Conservation (phyloP, 2,113 vertebrate species). For the Brachirus orientalis region DNA sequence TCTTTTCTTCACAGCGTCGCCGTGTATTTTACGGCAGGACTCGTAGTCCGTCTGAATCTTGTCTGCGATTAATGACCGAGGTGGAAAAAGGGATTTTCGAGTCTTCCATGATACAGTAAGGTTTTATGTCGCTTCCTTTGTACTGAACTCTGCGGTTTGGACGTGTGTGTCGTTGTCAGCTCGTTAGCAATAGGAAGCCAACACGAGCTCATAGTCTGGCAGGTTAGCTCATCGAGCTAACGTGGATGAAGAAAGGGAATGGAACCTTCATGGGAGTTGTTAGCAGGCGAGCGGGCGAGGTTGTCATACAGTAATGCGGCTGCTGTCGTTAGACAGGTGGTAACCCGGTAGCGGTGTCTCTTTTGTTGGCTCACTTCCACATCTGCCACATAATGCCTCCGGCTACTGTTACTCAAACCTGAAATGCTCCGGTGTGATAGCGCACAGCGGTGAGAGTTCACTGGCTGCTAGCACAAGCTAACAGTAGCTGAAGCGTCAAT, state of each 20-base stretch:
- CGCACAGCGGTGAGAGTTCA: constrained; percentile 17
- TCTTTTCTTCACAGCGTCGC: constrained; percentile 74
- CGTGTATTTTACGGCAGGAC: constrained; percentile 53
- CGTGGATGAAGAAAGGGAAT: constrained; percentile 69
- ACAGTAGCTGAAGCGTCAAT: constrained; percentile 40
- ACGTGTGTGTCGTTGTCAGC: constrained; percentile 7
- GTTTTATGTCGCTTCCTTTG: constrained; percentile 1
- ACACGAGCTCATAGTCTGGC: constrained; percentile 42
- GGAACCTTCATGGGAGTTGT: constrained; percentile 8
- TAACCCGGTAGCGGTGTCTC: not conserved
- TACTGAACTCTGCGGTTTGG: not conserved
- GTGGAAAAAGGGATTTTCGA: constrained; percentile 53
- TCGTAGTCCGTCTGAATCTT: constrained; percentile 34
- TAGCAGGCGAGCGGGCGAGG: constrained; percentile 26
- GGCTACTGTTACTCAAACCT: constrained; percentile 30
- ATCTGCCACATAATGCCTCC: constrained; percentile 2
- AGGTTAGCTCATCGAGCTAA: constrained; percentile 59
- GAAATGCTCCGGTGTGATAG: constrained; percentile 40
- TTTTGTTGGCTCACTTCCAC: constrained; percentile 20
- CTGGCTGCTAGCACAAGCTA: constrained; percentile 57
- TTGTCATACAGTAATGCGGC: constrained; percentile 1
- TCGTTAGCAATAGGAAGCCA: constrained; percentile 36
- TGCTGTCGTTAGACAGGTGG: not conserved
- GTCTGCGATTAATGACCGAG: constrained; percentile 55
- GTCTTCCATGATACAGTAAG: constrained; percentile 54